phyloP scores from a whole-genome alignment of 2,797 vertebrate genomes.

The Phrynocephalus guinanensis region DNA sequence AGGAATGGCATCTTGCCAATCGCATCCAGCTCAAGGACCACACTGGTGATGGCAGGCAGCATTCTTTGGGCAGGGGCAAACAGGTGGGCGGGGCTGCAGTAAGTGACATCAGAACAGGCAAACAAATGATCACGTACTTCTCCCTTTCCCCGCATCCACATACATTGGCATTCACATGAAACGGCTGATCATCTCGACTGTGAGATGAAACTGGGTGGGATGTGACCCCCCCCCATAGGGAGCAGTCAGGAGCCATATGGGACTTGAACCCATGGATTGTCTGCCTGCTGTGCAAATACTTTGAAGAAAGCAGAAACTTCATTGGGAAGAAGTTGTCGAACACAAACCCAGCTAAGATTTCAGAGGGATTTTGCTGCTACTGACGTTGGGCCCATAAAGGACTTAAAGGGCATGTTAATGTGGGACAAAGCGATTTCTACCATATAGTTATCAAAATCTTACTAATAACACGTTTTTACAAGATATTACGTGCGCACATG shows the following conservation, averaged over 20 bases:
- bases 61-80: no score
- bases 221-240: background rate
- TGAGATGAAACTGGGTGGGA: no score
- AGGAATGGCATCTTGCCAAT: no score
- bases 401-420: background rate
- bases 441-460: background rate
- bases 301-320: background rate
- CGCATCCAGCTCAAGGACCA: no score
- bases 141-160: no score
- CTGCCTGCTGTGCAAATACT: background rate
- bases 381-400: background rate
- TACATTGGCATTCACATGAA: no score
- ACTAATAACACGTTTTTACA: conserved; percentile 30
- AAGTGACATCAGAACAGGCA: no score
- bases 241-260: background rate
- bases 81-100: no score
- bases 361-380: background rate
- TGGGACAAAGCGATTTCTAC: background rate
- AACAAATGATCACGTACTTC: no score
- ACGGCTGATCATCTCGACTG: no score
- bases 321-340: background rate
- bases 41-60: no score
- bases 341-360: background rate
- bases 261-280: no score
- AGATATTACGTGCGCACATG: background rate